A percentile compares a stretch with the other conserved stretches of the same genome.
These are phyloP conservation scores for Pipistrellus pygmaeus DNA, from an alignment of 2,797 vertebrate genomes.

Conservation along the genomic window DNA sequence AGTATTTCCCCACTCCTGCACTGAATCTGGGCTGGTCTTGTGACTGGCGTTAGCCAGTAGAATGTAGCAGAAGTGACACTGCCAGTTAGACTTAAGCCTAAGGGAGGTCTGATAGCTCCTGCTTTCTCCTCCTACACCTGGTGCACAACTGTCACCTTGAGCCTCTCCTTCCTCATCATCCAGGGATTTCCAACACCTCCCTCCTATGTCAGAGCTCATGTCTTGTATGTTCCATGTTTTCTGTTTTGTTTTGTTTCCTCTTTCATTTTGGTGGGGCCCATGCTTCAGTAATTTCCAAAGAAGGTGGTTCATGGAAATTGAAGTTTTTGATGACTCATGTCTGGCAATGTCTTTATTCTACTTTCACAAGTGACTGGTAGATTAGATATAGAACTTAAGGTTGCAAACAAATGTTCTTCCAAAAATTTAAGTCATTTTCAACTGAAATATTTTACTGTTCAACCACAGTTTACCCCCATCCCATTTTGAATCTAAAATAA, in stretches of 20 bases:
- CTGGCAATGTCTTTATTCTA: slow-evolving; percentile 5
- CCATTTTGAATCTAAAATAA: not conserved
- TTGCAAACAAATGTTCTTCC: not conserved
- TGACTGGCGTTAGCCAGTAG: not conserved
- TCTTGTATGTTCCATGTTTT: not conserved
- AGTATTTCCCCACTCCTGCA: not conserved
- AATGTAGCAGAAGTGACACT: not conserved
- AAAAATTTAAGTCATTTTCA: not conserved
- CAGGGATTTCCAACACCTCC: not conserved
- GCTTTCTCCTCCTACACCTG: not conserved
- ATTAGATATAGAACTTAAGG: not conserved
- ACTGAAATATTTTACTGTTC: not conserved
- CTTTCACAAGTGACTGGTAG: not conserved
- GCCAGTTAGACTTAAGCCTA: not conserved
- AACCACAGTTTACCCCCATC: not conserved
- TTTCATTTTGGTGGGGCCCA: not conserved
- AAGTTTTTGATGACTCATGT: not conserved
- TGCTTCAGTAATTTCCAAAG: not conserved
- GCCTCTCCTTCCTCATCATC: not conserved
- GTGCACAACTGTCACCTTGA: not conserved
- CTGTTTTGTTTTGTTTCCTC: not conserved
- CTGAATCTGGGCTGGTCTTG: not conserved
- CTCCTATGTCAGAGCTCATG: not conserved
- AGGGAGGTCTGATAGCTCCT: not conserved
- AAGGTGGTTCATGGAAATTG: not conserved